A percentile compares a stretch with the other conserved stretches of the same genome.
These are phyloP conservation scores for Euclidia mi DNA, from an alignment of 2,888 invertebrate species.

Conservation along the genomic window DNA sequence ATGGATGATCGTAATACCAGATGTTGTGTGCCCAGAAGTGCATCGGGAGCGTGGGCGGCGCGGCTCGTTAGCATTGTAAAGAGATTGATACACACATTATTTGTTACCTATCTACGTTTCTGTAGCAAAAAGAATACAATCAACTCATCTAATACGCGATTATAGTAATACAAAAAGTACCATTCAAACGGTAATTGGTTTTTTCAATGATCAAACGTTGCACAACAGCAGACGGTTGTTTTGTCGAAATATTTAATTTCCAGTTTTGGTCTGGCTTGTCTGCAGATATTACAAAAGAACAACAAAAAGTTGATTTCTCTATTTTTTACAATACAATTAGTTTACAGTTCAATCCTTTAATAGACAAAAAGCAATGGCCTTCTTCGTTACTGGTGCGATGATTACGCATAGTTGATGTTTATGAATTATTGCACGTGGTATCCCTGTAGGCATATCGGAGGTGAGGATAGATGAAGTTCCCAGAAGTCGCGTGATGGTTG, in stretches of 20 bases:
- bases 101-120: conserved; percentile 53
- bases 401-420: conserved; percentile 51
- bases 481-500: conserved; percentile 66
- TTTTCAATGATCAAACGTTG: neutral
- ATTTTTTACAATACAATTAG: conserved; percentile 24
- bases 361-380: neutral
- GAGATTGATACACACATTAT: conserved; percentile 59
- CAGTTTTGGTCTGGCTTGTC: conserved; percentile 9
- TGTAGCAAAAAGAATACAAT: conserved; percentile 32
- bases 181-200: neutral
- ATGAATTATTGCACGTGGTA: conserved; percentile 67
- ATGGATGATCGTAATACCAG: conserved; percentile 31
- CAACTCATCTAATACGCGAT: conserved; percentile 23
- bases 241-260: conserved; percentile 9
- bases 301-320: conserved; percentile 13
- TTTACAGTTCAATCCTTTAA: conserved; percentile 3
- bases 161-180: conserved; percentile 1
- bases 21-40: conserved; percentile 25
- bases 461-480: conserved; percentile 68
- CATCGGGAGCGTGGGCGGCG: conserved; percentile 52
- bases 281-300: neutral
- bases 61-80: conserved; percentile 64
- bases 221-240: neutral
- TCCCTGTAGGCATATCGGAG: conserved; percentile 66
- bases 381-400: conserved; percentile 22